Evolutionary conservation across 2,888 invertebrate species (phyloP), one percentile per base, ranked within the genome.

Genomic region (Sinopyrophorus schimmeli): DNA sequence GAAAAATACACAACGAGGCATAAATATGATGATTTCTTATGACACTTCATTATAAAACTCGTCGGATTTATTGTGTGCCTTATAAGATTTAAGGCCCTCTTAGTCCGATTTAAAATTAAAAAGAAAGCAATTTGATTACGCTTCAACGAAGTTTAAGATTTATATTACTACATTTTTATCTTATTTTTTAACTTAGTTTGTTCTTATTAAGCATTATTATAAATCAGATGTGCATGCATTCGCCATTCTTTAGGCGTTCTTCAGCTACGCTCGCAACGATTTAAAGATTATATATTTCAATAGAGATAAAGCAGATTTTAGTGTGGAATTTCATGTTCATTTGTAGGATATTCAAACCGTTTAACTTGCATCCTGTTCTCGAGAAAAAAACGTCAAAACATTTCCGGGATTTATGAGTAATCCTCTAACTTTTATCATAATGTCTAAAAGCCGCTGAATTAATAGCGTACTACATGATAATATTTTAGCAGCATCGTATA

Each of bases 21-120:
- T 46, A 46, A 46, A 47, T 47, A 40, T 32, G 49, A 43, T 44
- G 49, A 49, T 49, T 49, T 39, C 49, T 49, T 27, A 34, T 49
- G 43, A 49, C 41, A 48, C 43, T 49, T 49, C 38, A 43, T 43
- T 43, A 42, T 48, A 42, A 46, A 37, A 31, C 27, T 28, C 32
- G 30, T 23, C 12, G 37, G 30, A 48, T 48, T 48, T 48, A 48
- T 48, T 47, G 35, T 41, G 35, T 34, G 40, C 34, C 40, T 47
- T 41, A 35, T 27, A 37, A 41, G 41, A 27, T 47, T 47, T 47
- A 47, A 47, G 37, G 27, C 28, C 18, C 35, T 35, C 10, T 28
- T 21, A 35, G 32, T 35, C 26, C 3, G 26, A 26, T 20, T 28
- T 21, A 5, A 28, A 28, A 35, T 34, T 35, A 37, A 38, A 35